Percentiles rank a stretch among this genome's conserved stretches.
Conservation (phyloP, 1,140 invertebrate genomes). For the Hormaphis cornu region DNA sequence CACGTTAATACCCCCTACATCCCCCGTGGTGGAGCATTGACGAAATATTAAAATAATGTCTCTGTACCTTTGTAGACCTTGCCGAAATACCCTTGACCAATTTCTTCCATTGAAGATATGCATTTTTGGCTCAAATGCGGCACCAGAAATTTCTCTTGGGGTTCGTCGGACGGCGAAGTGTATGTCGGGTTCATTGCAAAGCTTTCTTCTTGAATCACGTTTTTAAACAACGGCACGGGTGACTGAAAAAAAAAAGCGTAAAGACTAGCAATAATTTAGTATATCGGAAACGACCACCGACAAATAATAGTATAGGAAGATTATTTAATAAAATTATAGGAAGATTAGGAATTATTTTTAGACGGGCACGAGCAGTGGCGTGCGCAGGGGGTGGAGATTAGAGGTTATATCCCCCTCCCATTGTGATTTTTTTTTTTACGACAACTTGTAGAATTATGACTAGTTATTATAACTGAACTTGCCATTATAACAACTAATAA, state of each 20-base stretch:
- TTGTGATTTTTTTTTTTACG: no score
- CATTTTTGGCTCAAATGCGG: slow-evolving; percentile 53
- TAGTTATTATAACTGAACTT: no score
- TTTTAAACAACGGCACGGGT: slow-evolving; percentile 49
- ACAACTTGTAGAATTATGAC: no score
- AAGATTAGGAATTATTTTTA: neutral
- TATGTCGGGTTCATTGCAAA: slow-evolving; percentile 71
- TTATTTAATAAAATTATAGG: no score
- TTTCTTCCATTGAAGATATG: slow-evolving; percentile 61
- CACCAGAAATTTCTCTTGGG: slow-evolving; percentile 45
- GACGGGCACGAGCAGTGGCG: no score
- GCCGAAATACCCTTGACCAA: slow-evolving; percentile 86
- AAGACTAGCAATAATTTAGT: neutral
- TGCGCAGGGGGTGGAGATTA: no score
- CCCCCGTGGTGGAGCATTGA: neutral
- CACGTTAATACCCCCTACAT: no score
- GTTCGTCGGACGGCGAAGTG: slow-evolving; percentile 44
- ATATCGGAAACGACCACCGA: neutral
- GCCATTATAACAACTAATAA: no score
- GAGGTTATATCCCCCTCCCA: no score
- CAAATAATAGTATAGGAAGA: neutral
- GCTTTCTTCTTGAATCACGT: slow-evolving; percentile 57
- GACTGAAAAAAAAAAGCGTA: slow-evolving; percentile 40
- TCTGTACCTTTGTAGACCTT: slow-evolving; percentile 61
- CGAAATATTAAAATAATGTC: neutral